A percentile compares a stretch with the other conserved stretches of the same genome.
These are phyloP conservation scores for Platycnemis pennipes DNA, from an alignment of 2,888 invertebrate genomes.

Conservation along the genomic window DNA sequence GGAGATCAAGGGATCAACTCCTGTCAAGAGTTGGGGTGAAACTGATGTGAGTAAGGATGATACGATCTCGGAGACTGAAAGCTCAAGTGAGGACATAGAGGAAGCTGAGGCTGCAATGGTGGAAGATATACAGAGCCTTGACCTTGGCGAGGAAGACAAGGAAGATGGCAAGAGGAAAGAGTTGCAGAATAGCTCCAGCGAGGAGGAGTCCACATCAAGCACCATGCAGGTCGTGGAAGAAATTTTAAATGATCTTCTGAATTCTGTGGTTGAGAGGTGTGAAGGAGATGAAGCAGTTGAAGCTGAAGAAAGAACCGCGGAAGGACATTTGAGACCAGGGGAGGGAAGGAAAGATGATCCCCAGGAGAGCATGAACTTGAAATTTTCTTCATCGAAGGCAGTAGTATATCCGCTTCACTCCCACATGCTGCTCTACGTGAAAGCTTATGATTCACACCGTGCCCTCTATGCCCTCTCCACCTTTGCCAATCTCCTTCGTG, in stretches of 20 bases:
- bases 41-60: conserved; percentile 38
- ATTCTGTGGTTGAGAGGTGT: conserved; percentile 79
- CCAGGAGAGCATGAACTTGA: neutral
- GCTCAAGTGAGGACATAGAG: conserved; percentile 69
- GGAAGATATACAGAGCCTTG: conserved; percentile 74
- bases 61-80: neutral
- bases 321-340: neutral
- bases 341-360: neutral
- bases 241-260: conserved; percentile 82
- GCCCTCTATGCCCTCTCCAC: conserved; percentile 88
- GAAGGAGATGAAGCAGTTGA: conserved; percentile 68
- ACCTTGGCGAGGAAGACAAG: conserved; percentile 69
- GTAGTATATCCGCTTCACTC: conserved; percentile 89
- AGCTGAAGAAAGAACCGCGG: neutral
- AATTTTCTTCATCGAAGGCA: conserved; percentile 3
- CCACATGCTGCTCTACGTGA: conserved; percentile 90
- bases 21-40: conserved; percentile 38
- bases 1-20: conserved; percentile 12
- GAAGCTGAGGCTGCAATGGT: conserved; percentile 73
- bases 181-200: neutral
- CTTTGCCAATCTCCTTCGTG: conserved; percentile 86
- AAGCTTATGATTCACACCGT: conserved; percentile 88
- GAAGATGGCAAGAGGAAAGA: conserved; percentile 68
- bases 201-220: neutral
- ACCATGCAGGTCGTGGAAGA: conserved; percentile 80